Percentiles rank a stretch among this genome's conserved stretches.
phyloP scores from a whole-genome alignment of 2,888 invertebrate species.

The Lydus trimaculatus region DNA sequence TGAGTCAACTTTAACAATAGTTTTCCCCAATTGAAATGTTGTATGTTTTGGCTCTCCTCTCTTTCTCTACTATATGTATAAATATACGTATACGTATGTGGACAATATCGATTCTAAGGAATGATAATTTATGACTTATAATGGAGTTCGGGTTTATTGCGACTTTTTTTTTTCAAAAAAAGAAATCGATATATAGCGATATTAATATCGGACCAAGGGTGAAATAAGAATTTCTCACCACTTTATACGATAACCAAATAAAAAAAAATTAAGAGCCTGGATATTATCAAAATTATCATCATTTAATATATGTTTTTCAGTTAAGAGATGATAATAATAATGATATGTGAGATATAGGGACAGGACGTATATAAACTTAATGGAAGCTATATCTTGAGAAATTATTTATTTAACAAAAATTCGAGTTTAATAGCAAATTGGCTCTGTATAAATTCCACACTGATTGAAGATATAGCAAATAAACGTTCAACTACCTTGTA shows the following conservation, averaged over 20 bases:
- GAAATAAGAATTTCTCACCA: not conserved
- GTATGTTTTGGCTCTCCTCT: not conserved
- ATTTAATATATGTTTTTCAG: conserved; percentile 32
- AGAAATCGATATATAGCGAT: not conserved
- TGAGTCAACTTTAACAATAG: conserved; percentile 43
- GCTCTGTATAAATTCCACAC: conserved; percentile 43
- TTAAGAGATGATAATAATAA: no score
- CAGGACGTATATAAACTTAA: conserved; percentile 42
- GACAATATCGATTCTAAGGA: conserved; percentile 24
- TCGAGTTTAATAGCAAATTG: conserved; percentile 38
- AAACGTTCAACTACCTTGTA: conserved; percentile 39
- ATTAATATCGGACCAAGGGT: not conserved
- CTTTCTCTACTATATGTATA: not conserved
- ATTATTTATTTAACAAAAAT: conserved; percentile 44
- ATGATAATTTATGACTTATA: conserved; percentile 29
- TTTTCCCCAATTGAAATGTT: conserved; percentile 35
- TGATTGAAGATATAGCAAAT: conserved; percentile 47
- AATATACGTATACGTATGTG: not conserved
- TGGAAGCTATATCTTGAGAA: conserved; percentile 42
- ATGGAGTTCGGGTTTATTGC: conserved; percentile 16
- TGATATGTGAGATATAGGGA: no score
- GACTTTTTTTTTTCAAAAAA: conserved; percentile 4
- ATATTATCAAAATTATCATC: conserved; percentile 25
- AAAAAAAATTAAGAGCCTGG: conserved; percentile 1
- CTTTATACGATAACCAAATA: no score